A percentile compares a stretch with the other conserved stretches of the same genome.
phyloP scores from a whole-genome alignment of 1,140 invertebrate species.

The Schlechtendalia chinensis region DNA sequence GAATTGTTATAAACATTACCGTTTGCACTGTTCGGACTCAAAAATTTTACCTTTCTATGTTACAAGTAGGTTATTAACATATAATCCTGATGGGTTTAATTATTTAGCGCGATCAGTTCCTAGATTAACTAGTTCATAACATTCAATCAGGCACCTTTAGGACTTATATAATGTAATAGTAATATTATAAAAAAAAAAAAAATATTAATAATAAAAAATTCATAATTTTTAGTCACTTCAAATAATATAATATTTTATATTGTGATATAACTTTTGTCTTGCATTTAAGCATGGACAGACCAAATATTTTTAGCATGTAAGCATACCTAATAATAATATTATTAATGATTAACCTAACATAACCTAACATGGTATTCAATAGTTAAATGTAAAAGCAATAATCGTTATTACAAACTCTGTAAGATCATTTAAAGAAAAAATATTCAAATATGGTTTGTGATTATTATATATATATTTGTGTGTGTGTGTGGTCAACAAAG shows the following conservation, averaged over 20 bases:
- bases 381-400: constrained; percentile 48
- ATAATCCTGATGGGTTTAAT: constrained; percentile 29
- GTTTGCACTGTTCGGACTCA: constrained; percentile 22
- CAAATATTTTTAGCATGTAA: constrained; percentile 45
- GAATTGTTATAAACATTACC: constrained; percentile 32
- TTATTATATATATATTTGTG: background rate
- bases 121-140: constrained; percentile 50
- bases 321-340: constrained; percentile 38
- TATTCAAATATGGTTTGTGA: constrained; percentile 1
- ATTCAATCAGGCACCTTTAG: constrained; percentile 49
- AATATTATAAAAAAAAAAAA: constrained; percentile 37
- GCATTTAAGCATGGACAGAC: constrained; percentile 46
- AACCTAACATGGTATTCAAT: constrained; percentile 38
- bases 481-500: background rate
- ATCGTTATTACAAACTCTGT: constrained; percentile 30
- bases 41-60: constrained; percentile 36
- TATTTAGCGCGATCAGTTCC: constrained; percentile 46
- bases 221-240: constrained; percentile 31
- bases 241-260: constrained; percentile 34
- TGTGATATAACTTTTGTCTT: constrained; percentile 47
- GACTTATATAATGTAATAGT: constrained; percentile 39
- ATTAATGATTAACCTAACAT: constrained; percentile 36
- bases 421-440: background rate
- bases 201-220: constrained; percentile 13
- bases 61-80: constrained; percentile 28